A percentile compares a stretch with the other conserved stretches of the same genome.
Conservation (phyloP, 2,888 invertebrate genomes). For the Poecilus cupreus region DNA sequence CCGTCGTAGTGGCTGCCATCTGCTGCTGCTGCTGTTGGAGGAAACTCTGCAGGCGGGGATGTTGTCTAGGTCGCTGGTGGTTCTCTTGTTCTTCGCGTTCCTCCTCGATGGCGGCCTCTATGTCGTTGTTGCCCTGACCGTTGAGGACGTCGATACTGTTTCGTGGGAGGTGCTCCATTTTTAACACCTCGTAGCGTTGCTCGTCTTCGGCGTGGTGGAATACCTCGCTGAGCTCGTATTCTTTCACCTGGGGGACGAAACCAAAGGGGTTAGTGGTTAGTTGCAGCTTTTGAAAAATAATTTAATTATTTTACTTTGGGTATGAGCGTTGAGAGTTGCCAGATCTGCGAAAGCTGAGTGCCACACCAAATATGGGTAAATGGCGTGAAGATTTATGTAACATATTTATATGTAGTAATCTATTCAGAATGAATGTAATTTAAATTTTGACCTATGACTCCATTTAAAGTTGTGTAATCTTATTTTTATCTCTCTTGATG, state of each 20-base stretch:
- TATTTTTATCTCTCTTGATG: no score
- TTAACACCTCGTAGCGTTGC: conserved; percentile 82
- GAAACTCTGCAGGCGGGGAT: conserved; percentile 66
- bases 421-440: no score
- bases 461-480: no score
- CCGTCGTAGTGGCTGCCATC: conserved; percentile 39
- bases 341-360: no score
- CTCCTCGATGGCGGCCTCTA: conserved; percentile 87
- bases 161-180: conserved; percentile 76
- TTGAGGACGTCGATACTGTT: conserved; percentile 79
- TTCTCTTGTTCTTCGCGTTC: conserved; percentile 82
- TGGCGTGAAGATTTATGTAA: no score
- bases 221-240: conserved; percentile 91
- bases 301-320: no score
- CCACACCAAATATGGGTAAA: no score
- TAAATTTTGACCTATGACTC: no score
- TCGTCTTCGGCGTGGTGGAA: conserved; percentile 90
- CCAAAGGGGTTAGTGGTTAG: no score
- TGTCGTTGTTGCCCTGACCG: conserved; percentile 81
- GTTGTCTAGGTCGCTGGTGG: conserved; percentile 66
- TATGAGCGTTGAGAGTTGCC: no score
- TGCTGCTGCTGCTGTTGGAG: conserved; percentile 61
- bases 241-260: conserved; percentile 80
- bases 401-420: no score
- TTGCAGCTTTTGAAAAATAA: no score